Evolutionary conservation across 1,140 invertebrate genomes (phyloP).

Genomic region (Euborellia annulipes): DNA sequence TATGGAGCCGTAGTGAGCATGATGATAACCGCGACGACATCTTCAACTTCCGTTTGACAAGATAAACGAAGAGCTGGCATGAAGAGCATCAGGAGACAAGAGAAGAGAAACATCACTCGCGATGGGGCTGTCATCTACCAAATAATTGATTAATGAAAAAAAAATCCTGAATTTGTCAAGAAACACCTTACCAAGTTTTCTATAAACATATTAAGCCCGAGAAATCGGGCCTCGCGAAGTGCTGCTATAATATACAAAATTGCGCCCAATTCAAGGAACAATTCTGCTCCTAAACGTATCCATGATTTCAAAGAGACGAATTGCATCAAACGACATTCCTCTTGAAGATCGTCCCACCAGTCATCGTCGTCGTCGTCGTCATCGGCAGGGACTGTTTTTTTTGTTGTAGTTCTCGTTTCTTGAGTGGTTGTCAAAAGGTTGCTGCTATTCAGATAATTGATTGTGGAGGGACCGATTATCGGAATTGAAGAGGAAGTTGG

Average conservation of each 20-base stretch:
- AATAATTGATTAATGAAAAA: no score
- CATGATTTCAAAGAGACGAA: constrained; percentile 36
- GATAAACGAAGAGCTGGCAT: constrained; percentile 68
- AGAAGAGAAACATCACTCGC: constrained; percentile 84
- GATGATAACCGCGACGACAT: constrained; percentile 79
- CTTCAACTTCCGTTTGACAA: constrained; percentile 75
- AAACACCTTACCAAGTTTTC: constrained; percentile 71
- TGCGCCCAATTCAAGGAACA: constrained; percentile 55
- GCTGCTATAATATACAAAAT: constrained; percentile 67
- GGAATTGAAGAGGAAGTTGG: no score
- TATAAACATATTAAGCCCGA: constrained; percentile 77
- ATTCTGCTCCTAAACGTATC: constrained; percentile 49
- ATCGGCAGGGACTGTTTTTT: no score
- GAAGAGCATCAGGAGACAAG: constrained; percentile 68
- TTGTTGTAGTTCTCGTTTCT: no score
- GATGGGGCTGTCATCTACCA: constrained; percentile 75
- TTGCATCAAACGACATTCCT: constrained; percentile 50
- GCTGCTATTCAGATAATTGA: no score
- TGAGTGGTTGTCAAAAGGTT: no score
- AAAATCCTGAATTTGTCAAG: no score
- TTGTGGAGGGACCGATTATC: no score
- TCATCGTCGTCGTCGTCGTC: constrained; percentile 13
- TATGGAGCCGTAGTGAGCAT: constrained; percentile 92
- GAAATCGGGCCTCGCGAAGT: constrained; percentile 60
- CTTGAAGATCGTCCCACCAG: constrained; percentile 51